Conservation (phyloP, 2,888 invertebrate genomes). For the Dinocampus coccinellae region DNA sequence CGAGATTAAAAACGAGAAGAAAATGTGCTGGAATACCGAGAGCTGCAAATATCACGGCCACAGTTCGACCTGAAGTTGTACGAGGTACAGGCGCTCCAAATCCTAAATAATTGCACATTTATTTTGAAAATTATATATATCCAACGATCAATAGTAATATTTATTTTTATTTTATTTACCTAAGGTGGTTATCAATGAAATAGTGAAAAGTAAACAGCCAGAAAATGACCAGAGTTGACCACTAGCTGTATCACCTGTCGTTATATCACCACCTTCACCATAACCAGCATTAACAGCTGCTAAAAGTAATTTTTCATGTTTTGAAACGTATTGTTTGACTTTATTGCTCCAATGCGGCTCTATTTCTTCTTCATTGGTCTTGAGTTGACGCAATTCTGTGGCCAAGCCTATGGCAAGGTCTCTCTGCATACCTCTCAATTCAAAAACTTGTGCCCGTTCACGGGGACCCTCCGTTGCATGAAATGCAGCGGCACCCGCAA, state of each 20-base stretch:
- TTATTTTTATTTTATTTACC: slow-evolving; percentile 68
- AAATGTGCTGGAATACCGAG: slow-evolving; percentile 79
- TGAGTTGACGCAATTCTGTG: slow-evolving; percentile 75
- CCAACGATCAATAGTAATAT: no score
- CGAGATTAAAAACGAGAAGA: slow-evolving; percentile 73
- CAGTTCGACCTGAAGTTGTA: slow-evolving; percentile 75
- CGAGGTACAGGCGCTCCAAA: slow-evolving; percentile 81
- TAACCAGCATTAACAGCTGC: slow-evolving; percentile 73
- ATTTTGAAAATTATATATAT: no score
- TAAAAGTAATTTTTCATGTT: slow-evolving; percentile 74
- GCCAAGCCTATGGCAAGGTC: slow-evolving; percentile 76
- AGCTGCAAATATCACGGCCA: slow-evolving; percentile 76
- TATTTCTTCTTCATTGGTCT: slow-evolving; percentile 64
- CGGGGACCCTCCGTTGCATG: slow-evolving; percentile 77
- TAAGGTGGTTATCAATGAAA: slow-evolving; percentile 79
- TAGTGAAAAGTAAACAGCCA: slow-evolving; percentile 77
- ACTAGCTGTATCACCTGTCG: slow-evolving; percentile 46
- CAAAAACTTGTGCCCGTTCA: slow-evolving; percentile 72
- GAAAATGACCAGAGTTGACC: slow-evolving; percentile 79
- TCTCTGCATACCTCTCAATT: slow-evolving; percentile 74
- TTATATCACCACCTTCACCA: slow-evolving; percentile 71
- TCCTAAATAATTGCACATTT: slow-evolving; percentile 68
- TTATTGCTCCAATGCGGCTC: slow-evolving; percentile 76
- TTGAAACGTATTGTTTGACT: slow-evolving; percentile 72
- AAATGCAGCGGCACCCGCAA: slow-evolving; percentile 76